These are phyloP conservation scores for Kryphioiulus occultus DNA, from an alignment of 2,888 invertebrate genomes.

Conservation along the genomic window DNA sequence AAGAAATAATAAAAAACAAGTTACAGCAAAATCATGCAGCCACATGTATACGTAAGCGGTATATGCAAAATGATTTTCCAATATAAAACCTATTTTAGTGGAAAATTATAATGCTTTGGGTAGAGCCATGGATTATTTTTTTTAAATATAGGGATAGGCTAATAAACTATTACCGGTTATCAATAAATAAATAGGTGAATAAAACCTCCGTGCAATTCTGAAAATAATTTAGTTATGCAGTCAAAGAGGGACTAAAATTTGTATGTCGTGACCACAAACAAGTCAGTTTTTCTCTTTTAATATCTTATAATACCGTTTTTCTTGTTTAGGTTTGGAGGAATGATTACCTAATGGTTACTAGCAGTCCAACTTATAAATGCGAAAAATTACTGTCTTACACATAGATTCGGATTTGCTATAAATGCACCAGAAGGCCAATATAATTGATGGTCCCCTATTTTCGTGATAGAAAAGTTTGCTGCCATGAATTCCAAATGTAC, in stretches of 20 bases:
- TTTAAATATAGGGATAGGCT: conserved; percentile 30
- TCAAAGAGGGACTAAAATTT: background rate
- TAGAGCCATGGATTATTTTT: conserved; percentile 18
- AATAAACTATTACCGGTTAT: conserved; percentile 31
- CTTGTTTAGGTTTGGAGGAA: background rate
- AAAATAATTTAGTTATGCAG: background rate
- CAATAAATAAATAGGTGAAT: background rate
- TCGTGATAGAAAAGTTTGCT: background rate
- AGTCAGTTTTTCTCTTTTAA: background rate
- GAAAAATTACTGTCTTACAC: background rate
- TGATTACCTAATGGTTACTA: background rate
- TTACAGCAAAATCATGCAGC: background rate
- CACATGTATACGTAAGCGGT: background rate
- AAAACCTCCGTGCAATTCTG: background rate
- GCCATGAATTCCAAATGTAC: background rate
- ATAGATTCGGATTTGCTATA: background rate
- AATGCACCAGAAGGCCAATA: background rate
- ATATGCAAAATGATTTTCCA: conserved; percentile 21
- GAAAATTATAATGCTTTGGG: conserved; percentile 31
- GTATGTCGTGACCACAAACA: background rate
- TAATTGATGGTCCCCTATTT: background rate
- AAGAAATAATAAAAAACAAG: conserved; percentile 7
- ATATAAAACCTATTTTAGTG: conserved; percentile 15
- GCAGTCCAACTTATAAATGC: background rate
- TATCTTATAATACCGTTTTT: background rate